Conservation (phyloP, 2,888 invertebrate genomes). For the Lomographa bimaculata region DNA sequence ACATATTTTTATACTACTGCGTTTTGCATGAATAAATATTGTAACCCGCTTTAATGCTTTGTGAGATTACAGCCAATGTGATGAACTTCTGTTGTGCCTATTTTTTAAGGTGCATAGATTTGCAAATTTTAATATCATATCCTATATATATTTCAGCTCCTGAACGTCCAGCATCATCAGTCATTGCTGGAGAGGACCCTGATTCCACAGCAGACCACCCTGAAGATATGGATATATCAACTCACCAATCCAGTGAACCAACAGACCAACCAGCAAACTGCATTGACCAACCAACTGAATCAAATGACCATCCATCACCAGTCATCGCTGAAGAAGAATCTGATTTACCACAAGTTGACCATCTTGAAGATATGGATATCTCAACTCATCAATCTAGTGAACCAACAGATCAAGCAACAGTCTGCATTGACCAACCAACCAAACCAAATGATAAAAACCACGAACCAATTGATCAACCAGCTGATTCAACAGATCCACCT, state of each 20-base stretch:
- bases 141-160: slow-evolving; percentile 6
- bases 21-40: too few species aligned
- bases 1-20: too few species aligned
- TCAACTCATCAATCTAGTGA: slow-evolving; percentile 1
- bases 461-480: neutral
- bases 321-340: too few species aligned
- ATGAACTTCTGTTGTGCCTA: too few species aligned
- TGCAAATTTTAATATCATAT: too few species aligned
- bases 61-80: too few species aligned
- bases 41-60: too few species aligned
- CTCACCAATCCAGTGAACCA: neutral
- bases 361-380: too few species aligned
- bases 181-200: too few species aligned
- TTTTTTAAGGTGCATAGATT: too few species aligned
- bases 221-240: slow-evolving; percentile 3
- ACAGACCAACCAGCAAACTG: neutral
- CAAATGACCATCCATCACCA: slow-evolving; percentile 1
- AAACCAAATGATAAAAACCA: slow-evolving; percentile 4
- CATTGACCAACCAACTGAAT: neutral
- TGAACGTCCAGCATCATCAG: slow-evolving; percentile 1
- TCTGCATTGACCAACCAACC: neutral
- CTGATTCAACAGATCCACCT: neutral
- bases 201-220: neutral
- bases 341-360: too few species aligned
- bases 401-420: neutral